Base-by-base conservation (phyloP, 92 coral and sea anemone genomes). In the Galaxea fascicularis region DNA sequence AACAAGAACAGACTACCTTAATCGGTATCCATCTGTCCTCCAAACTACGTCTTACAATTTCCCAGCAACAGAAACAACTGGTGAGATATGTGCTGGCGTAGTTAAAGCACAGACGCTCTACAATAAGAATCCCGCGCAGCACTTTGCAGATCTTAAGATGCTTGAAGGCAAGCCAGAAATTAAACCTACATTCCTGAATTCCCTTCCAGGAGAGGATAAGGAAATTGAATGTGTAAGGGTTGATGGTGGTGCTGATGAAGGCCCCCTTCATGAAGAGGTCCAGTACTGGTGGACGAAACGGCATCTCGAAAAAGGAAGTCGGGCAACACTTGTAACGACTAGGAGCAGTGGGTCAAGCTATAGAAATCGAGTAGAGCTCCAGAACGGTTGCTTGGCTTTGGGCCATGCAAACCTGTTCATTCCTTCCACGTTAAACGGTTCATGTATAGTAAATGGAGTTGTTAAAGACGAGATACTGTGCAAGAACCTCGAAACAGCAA, bases 11-110 rank as follows among this genome's bases (percentile, higher is more conserved):
- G 93, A 89, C 46, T 92, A 86, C 16, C 87, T 86, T 0, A 86
- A 82, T 46, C 80, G 73, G 39, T 92, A 92, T 70, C 89, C 87
- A 17, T 92, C 95, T 30, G 77, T 78, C 11, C 76, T 92, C 17
- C 95, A 92, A 41, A 89, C 91, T 11, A 82, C 95, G 5, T 86
- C 91, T 14, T 86, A 89, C 88, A 92, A 89, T 73, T 92, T 92
- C 63, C 58, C 95, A 16, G 74, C 87, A 8, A 89, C 91, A n/a
- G 57, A 66, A 52, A 92, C 82, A 45, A 92, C 93, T 45, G 88
- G 85, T 1, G 95, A 92, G 59, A 29, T 86, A 11, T 89, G 95
- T 41, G 79, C 77, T 58, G 95, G 95, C 24, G 90, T 89, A 0
- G 93, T 92, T 13, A 92, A 92, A 82, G 95, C 93, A 15, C 73